Conservation (phyloP, 1,140 invertebrate genomes). For the Stegodyphus mimosarum region DNA sequence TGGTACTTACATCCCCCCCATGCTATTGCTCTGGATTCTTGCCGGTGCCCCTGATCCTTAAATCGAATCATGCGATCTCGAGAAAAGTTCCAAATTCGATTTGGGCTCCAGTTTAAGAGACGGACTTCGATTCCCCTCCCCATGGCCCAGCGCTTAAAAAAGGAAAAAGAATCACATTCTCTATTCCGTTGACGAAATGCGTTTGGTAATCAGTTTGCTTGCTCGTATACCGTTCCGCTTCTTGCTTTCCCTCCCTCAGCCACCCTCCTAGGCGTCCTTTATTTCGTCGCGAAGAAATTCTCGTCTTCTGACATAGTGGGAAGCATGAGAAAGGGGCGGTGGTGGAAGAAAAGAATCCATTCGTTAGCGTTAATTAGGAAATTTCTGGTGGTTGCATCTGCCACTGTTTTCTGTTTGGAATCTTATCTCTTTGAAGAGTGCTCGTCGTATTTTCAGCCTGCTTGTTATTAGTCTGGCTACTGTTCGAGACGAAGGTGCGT, state of each 20-base stretch:
- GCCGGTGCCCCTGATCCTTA: neutral
- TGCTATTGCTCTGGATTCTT: no score
- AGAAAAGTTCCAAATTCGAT: conserved; percentile 19
- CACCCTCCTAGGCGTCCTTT: no score
- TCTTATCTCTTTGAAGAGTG: neutral
- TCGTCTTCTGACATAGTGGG: neutral
- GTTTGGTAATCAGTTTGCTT: conserved; percentile 18
- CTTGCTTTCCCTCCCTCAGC: neutral
- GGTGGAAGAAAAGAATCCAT: no score
- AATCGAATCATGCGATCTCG: conserved; percentile 8
- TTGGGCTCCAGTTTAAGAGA: conserved; percentile 7
- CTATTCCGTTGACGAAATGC: neutral
- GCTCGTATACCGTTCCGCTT: neutral
- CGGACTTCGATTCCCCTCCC: neutral
- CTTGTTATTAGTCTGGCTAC: neutral
- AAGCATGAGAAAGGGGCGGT: neutral
- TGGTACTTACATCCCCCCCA: no score
- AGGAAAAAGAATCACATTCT: neutral
- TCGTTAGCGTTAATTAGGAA: no score
- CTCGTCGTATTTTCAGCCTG: neutral
- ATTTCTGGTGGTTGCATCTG: no score
- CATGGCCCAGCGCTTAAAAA: neutral
- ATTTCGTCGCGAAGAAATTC: no score
- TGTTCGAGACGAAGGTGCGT: no score
- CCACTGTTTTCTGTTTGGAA: neutral